Percentiles rank a stretch among this genome's conserved stretches.
Evolutionary conservation across 2,797 vertebrate genomes (phyloP).

Genomic region (Aselliscus stoliczkanus): DNA sequence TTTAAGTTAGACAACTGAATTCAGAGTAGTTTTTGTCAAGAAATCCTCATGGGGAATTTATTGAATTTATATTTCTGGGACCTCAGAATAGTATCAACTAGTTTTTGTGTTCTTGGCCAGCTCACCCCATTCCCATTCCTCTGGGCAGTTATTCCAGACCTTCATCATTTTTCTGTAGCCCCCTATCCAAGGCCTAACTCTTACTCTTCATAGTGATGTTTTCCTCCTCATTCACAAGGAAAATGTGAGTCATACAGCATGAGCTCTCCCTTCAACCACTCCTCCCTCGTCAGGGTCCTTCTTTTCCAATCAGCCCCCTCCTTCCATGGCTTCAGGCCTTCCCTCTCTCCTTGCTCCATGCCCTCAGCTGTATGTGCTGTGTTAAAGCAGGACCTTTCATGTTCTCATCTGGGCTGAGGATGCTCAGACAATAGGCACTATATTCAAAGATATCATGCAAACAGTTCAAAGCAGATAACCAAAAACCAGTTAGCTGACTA

Average conservation of each 20-base stretch:
- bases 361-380: accelerated
- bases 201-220: neutral
- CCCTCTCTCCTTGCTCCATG: accelerated
- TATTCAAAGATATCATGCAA: neutral
- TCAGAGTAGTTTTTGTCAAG: neutral
- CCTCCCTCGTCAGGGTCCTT: too few relatives aligned
- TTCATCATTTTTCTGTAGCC: neutral
- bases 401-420: neutral
- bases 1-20: neutral
- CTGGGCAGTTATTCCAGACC: neutral
- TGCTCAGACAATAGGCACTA: neutral
- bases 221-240: neutral
- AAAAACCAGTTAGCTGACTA: neutral
- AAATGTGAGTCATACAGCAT: neutral
- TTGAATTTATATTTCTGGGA: neutral
- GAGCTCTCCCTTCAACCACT: neutral
- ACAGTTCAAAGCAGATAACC: neutral
- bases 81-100: neutral
- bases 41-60: neutral
- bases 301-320: neutral
- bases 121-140: neutral
- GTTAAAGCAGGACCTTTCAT: neutral
- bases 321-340: neutral
- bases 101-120: neutral
- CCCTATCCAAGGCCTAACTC: neutral